These are phyloP conservation scores for Chionis minor DNA, from an alignment of 2,113 vertebrate genomes.

Conservation along the genomic window DNA sequence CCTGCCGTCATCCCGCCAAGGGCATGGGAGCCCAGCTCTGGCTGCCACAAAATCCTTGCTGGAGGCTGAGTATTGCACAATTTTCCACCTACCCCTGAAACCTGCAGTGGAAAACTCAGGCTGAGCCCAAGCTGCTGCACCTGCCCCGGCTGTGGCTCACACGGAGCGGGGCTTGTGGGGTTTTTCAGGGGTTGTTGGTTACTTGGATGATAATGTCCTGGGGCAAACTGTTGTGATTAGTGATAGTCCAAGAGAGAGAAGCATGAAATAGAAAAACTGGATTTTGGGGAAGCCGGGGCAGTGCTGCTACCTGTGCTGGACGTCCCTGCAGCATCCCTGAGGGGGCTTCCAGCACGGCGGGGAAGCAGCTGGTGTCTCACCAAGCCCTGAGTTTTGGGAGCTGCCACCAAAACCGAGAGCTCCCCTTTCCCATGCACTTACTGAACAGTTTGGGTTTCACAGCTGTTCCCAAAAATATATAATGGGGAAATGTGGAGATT, in stretches of 20 bases:
- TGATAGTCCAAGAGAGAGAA: not conserved
- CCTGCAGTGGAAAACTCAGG: not conserved
- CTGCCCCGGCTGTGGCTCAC: rapidly evolving
- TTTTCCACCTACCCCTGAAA: not conserved
- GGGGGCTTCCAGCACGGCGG: not conserved
- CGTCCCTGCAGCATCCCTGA: rapidly evolving
- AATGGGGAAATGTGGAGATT: not conserved
- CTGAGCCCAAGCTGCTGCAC: not conserved
- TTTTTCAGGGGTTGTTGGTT: not conserved
- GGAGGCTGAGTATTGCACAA: not conserved
- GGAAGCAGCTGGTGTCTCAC: rapidly evolving
- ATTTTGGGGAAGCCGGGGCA: not conserved
- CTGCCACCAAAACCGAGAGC: not conserved
- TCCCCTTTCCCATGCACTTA: not conserved
- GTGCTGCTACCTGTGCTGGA: rapidly evolving
- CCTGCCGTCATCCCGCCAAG: not conserved
- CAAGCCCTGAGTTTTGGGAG: not conserved
- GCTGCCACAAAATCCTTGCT: not conserved
- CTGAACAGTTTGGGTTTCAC: not conserved
- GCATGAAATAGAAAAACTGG: not conserved
- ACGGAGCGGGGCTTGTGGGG: too few relatives aligned
- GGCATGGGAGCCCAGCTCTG: not conserved
- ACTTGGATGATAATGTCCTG: not conserved
- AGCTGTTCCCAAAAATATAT: not conserved
- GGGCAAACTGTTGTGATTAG: not conserved